These are phyloP conservation scores for Corvus hawaiiensis DNA, from an alignment of 2,113 vertebrate genomes.

Conservation along the genomic window DNA sequence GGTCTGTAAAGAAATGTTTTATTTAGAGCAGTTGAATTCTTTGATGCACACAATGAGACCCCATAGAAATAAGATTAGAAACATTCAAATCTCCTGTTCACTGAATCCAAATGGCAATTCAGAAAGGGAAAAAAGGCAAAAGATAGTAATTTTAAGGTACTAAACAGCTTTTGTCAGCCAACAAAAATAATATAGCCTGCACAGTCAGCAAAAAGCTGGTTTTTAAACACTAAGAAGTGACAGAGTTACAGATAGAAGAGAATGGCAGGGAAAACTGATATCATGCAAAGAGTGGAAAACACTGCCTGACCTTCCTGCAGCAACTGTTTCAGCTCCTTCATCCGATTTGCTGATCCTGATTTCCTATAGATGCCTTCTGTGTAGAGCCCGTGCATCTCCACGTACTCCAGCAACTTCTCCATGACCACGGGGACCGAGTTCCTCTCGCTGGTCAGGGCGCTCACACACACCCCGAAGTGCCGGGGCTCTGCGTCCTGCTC, in stretches of 20 bases:
- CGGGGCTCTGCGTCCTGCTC: constrained; percentile 75
- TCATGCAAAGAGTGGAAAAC: not conserved
- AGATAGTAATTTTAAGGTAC: not conserved
- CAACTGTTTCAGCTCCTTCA: constrained; percentile 87
- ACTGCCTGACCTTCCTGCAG: constrained; percentile 81
- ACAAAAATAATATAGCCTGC: not conserved
- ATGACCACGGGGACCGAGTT: constrained; percentile 87
- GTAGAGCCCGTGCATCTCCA: constrained; percentile 96
- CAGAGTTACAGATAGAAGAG: not conserved
- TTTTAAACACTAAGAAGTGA: not conserved
- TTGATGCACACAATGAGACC: not conserved
- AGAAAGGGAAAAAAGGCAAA: not conserved
- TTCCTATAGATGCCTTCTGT: constrained; percentile 97
- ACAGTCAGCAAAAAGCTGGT: not conserved
- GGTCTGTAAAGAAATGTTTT: constrained; percentile 71
- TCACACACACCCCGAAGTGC: constrained; percentile 87
- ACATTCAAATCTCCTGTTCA: not conserved
- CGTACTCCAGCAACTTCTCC: constrained; percentile 91
- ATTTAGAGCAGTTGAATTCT: not conserved
- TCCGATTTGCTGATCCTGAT: constrained; percentile 92
- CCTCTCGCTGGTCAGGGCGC: constrained; percentile 81
- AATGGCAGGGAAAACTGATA: not conserved
- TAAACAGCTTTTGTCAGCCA: not conserved
- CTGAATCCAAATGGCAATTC: not conserved
- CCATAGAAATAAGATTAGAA: not conserved